Evolutionary conservation across 2,888 invertebrate species (phyloP), one percentile per base, ranked within the genome.

Genomic region (Leucoptera coffeella): DNA sequence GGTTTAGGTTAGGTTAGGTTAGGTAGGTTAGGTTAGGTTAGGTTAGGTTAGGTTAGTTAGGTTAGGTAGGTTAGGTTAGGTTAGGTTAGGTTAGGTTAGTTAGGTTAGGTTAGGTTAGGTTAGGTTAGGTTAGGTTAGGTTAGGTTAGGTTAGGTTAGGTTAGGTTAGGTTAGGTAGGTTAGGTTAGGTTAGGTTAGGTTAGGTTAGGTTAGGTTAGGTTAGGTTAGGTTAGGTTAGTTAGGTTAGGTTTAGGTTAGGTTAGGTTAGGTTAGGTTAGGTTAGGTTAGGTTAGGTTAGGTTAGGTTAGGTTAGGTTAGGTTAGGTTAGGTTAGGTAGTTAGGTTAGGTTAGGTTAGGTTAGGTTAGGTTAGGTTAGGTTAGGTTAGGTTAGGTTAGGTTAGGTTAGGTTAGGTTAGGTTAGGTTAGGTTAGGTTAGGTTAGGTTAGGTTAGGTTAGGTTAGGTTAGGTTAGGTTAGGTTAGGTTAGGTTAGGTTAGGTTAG

Each of bases 141-240:
- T 29, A 29, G 29, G 29, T 29, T 29, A 29, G 29, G 29, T 29
- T 29, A 29, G 29, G 29, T 29, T 29, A 29, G 28, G 28, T 28
- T 28, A 28, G 28, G 28, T 28, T 28, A 28, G 28, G 28, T 28
- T 28, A 28, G 28, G 28, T 28, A 28, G 28, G 28, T 28, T 28
- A 28, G 28, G 28, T 28, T 28, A 24, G 26, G 26, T 28, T 28
- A 23, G 27, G 27, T 27, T 27, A 23, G 23, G 27, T 15, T 27
- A 27, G 27, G 23, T 27, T 27, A 27, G 27, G 27, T 27, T 27
- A 27, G 27, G 27, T 27, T 27, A 27, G 27, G 27, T 27, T 27
- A 28, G 28, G 28, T 28, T 28, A 28, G 28, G 28, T 28, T 28
- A 28, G 28, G 28, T 28, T 28, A 28, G 28, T 23, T 28, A 23